Evolutionary conservation across 2,797 vertebrate species (phyloP).

Genomic region (Microctenopoma stevenorrisi): DNA sequence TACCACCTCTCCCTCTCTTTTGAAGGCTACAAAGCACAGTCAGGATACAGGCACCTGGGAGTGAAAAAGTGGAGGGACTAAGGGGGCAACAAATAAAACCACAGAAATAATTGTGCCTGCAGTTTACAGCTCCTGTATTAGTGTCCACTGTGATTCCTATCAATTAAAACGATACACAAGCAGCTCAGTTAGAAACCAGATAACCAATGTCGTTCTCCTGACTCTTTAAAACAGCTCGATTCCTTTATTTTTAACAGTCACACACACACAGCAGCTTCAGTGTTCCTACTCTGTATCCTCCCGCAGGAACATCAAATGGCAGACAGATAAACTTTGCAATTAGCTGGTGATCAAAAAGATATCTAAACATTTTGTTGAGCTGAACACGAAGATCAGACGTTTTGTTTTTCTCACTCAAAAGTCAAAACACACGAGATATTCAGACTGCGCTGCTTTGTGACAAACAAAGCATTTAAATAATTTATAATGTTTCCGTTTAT

Average conservation of each 20-base stretch:
- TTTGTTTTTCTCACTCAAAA: not conserved
- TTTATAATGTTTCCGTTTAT: no score
- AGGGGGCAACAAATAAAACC: slow-evolving; percentile 20
- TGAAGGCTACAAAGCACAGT: slow-evolving; percentile 58
- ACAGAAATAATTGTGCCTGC: slow-evolving; percentile 63
- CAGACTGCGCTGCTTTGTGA: not conserved
- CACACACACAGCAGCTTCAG: no score
- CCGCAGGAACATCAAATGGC: not conserved
- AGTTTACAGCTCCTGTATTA: slow-evolving; percentile 25
- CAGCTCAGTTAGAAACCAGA: slow-evolving; percentile 12
- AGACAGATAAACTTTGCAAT: not conserved
- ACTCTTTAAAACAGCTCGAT: no score
- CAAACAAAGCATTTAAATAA: no score
- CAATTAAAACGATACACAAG: slow-evolving; percentile 17
- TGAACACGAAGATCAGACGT: not conserved
- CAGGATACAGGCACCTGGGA: slow-evolving; percentile 46
- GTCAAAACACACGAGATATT: not conserved
- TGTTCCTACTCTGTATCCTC: not conserved
- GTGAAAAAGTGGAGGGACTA: slow-evolving; percentile 1
- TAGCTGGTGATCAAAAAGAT: no score
- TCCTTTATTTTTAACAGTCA: no score
- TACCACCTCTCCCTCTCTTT: slow-evolving; percentile 27
- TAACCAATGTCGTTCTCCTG: not conserved
- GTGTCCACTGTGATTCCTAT: slow-evolving; percentile 14
- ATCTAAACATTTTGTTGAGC: no score